Base-by-base conservation (phyloP, 92 coral and sea anemone species). In the Zoanthus sansibaricus region DNA sequence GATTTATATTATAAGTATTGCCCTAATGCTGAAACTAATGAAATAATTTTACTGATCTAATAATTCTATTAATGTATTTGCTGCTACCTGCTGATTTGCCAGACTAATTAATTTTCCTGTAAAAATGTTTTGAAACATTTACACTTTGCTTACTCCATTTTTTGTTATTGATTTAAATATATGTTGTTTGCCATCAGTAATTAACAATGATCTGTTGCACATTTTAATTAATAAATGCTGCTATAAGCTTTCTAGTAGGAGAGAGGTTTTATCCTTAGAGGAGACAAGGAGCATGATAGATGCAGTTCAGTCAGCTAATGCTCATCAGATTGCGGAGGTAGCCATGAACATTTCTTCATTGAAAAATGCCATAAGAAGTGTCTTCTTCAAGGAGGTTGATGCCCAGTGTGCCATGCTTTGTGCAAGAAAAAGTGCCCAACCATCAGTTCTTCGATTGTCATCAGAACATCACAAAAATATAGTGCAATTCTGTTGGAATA, bases 371-470 rank as follows among this genome's bases (percentile, higher is more conserved):
- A n/a, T 84, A 7, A 83, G 42, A 61, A 48, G 25, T 42, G n/a
- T 67, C 59, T 74, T 77, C 48, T 42, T 77, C 17, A 76, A 70
- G 30, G 78, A 68, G 6, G 72, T 89, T 45, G 84, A 89, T 76
- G 73, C 17, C 2, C 74, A 89, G 64, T 89, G 92, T 48, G 12
- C 59, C 45, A 37, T 37, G 15, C 86, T 89, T 7, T 84, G 92
- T 86, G 78, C 56, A n/a, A 88, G 88, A 58, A 83, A 25, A 74
- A 83, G 73, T 47, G 76, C 61, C 48, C 21, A 51, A 0, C 91
- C 94, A 66, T 91, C 94, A 9, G 87, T 91, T 42, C 84, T 91
- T 9, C 87, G 87, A 11, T 33, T 66, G 8, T 37, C 90, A 21
- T 71, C 68, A 51, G 62, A 42, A 48, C 55, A 72, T 17, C 83